These are phyloP conservation scores for Calyptommatus sinebrachiatus DNA, from an alignment of 2,113 vertebrate genomes.

Conservation along the genomic window DNA sequence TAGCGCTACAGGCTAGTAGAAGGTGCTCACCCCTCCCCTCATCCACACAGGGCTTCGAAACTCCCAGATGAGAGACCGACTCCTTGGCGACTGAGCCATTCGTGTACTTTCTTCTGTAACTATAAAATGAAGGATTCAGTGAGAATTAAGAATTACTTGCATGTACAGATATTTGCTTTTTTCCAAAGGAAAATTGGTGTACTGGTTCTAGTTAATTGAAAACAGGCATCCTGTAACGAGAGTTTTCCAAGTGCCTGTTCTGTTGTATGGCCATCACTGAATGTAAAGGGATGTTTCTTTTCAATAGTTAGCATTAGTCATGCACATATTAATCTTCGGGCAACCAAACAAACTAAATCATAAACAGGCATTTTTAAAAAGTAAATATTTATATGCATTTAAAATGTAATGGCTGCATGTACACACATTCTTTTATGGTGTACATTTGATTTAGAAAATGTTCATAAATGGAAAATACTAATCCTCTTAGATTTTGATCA, in stretches of 20 bases:
- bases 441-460: background rate
- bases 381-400: conserved; percentile 4
- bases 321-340: conserved; percentile 10
- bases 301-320: background rate
- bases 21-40: no score
- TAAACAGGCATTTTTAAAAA: background rate
- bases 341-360: background rate
- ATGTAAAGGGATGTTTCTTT: background rate
- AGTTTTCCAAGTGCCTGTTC: background rate
- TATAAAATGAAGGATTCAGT: conserved; percentile 19
- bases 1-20: no score
- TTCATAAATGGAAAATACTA: no score
- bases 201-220: conserved; percentile 33
- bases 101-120: conserved; percentile 23
- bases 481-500: no score
- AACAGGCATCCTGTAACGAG: background rate
- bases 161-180: background rate
- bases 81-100: no score
- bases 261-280: background rate
- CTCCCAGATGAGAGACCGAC: no score
- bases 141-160: conserved; percentile 4
- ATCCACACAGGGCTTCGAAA: no score
- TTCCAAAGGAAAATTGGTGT: conserved; percentile 10
- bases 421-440: background rate
- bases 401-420: background rate